Conservation (phyloP, 2,888 invertebrate genomes). For the Trachelus troglodyta region DNA sequence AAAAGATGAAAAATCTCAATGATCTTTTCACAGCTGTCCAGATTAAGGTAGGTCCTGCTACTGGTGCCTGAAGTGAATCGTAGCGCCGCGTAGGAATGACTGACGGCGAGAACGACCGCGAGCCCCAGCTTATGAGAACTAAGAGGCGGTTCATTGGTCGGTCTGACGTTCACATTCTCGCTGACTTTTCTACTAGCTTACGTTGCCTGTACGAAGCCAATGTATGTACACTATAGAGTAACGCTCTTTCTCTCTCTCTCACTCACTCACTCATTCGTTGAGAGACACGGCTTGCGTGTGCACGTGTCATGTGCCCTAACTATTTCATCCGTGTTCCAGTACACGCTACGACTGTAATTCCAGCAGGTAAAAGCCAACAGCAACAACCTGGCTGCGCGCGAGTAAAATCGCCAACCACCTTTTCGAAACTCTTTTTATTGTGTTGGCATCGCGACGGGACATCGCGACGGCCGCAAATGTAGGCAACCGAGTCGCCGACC, state of each 20-base stretch:
- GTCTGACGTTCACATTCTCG: conserved; percentile 25
- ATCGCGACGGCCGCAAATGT: not conserved
- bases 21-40: not conserved
- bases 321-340: not conserved
- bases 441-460: conserved; percentile 1
- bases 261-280: conserved; percentile 11
- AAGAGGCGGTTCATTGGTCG: conserved; percentile 26
- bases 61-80: conserved; percentile 47
- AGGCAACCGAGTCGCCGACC: conserved; percentile 1
- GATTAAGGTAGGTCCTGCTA: conserved; percentile 15
- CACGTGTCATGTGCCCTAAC: conserved; percentile 31
- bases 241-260: conserved; percentile 18
- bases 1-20: not conserved
- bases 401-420: not conserved
- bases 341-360: not conserved
- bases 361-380: not conserved
- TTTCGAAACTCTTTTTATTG: not conserved
- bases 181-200: conserved; percentile 32
- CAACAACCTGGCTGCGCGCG: not conserved
- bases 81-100: conserved; percentile 57
- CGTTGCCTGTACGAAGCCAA: not conserved
- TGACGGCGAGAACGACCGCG: conserved; percentile 49
- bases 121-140: conserved; percentile 32
- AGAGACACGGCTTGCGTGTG: conserved; percentile 31
- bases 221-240: conserved; percentile 15